Evolutionary conservation across 2,888 invertebrate species (phyloP).

Genomic region (Epinotia brunnichana): DNA sequence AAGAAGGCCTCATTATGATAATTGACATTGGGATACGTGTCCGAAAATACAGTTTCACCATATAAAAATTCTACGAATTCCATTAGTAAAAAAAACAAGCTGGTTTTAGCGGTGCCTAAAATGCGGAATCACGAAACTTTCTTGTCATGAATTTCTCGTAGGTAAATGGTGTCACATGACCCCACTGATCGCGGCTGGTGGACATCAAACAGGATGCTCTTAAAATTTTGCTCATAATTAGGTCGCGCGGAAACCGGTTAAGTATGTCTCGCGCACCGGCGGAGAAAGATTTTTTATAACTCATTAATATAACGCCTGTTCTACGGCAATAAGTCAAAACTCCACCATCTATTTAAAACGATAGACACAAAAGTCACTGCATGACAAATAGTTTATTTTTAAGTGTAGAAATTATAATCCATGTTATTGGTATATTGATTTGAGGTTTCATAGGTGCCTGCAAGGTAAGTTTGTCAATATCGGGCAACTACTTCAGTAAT

Average conservation of each 20-base stretch:
- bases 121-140: slow-evolving; percentile 29
- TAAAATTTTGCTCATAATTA: slow-evolving; percentile 45
- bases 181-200: slow-evolving; percentile 14
- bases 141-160: slow-evolving; percentile 30
- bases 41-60: neutral
- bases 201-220: slow-evolving; percentile 43
- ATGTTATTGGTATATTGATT: neutral
- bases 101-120: slow-evolving; percentile 8
- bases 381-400: neutral
- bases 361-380: neutral
- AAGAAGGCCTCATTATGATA: neutral
- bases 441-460: neutral
- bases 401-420: neutral
- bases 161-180: slow-evolving; percentile 28
- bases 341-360: neutral
- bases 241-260: slow-evolving; percentile 30
- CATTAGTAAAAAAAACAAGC: neutral
- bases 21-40: no score
- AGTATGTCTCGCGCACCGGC: slow-evolving; percentile 28
- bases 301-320: neutral
- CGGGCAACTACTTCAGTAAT: neutral
- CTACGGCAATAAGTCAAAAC: neutral
- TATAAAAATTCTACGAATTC: neutral
- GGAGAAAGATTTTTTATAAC: slow-evolving; percentile 11
- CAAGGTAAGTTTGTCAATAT: neutral